Percentiles rank a stretch among this genome's conserved stretches.
These are phyloP conservation scores for Drosophila seguyi DNA, from an alignment of 1,140 invertebrate species.

Conservation along the genomic window DNA sequence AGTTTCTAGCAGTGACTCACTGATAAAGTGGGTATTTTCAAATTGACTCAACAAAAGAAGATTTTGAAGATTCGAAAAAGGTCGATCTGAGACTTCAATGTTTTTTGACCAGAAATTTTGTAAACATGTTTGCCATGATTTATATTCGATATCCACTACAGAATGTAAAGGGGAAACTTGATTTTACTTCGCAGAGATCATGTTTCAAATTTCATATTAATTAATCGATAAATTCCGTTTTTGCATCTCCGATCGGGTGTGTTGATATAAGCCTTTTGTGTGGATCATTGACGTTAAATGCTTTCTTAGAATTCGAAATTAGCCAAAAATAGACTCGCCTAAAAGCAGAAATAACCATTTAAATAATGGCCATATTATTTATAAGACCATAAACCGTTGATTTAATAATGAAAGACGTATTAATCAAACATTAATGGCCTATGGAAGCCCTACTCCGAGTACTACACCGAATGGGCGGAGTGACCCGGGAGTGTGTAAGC, in stretches of 20 bases:
- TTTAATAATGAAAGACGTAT: conserved; percentile 39
- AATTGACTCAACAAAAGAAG: conserved; percentile 18
- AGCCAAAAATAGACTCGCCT: conserved; percentile 48
- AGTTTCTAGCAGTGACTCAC: conserved; percentile 20
- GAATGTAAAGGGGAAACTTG: conserved; percentile 14
- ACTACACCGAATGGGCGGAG: conserved; percentile 39
- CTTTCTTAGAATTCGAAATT: conserved; percentile 62
- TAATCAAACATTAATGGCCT: conserved; percentile 39
- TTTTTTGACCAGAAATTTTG: background rate
- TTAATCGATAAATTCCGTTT: conserved; percentile 33
- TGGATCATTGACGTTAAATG: conserved; percentile 57
- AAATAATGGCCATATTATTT: conserved; percentile 46
- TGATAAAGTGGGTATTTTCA: conserved; percentile 18
- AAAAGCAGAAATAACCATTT: conserved; percentile 19
- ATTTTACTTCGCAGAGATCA: conserved; percentile 7
- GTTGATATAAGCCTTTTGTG: conserved; percentile 46
- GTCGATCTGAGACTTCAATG: background rate
- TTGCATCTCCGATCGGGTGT: conserved; percentile 18
- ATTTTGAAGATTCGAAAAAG: background rate
- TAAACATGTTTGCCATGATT: conserved; percentile 16
- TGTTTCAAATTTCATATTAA: conserved; percentile 25
- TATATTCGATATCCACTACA: background rate
- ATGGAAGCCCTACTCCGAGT: background rate
- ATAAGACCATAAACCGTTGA: conserved; percentile 41
- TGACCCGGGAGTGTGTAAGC: background rate